phyloP scores from a whole-genome alignment of 2,797 vertebrate species.

The Lepidocolaptes lacrymiger region DNA sequence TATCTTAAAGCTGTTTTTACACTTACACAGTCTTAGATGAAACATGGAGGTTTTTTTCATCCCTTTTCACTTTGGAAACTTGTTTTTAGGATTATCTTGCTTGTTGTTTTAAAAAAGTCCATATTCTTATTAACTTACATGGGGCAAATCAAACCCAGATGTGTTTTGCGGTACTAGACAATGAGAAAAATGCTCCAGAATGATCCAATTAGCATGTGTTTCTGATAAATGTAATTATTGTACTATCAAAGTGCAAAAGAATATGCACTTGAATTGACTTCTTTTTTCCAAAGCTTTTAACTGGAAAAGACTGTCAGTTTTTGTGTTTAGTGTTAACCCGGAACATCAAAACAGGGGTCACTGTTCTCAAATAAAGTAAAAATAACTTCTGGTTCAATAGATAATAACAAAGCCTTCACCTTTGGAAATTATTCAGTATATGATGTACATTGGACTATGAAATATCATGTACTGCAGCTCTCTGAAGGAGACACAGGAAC shows the following conservation, averaged over 20 bases:
- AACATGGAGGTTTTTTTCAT: not conserved
- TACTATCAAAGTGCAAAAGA: slow-evolving; percentile 66
- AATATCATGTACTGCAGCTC: not conserved
- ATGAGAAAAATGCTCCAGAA: slow-evolving; percentile 68
- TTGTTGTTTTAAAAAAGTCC: slow-evolving; percentile 62
- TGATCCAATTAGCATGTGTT: slow-evolving; percentile 73
- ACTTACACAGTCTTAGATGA: not conserved
- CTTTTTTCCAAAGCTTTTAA: slow-evolving; percentile 47
- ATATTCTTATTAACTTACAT: slow-evolving; percentile 70
- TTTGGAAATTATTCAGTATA: not conserved
- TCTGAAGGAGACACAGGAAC: not conserved
- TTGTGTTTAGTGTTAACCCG: slow-evolving; percentile 2
- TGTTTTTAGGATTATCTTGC: slow-evolving; percentile 64
- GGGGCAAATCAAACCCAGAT: slow-evolving; percentile 76
- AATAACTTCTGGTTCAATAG: not conserved
- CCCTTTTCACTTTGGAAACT: slow-evolving; percentile 58
- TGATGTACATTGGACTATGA: not conserved
- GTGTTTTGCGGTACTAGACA: slow-evolving; percentile 59
- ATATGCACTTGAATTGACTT: slow-evolving; percentile 24
- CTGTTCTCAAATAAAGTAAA: not conserved
- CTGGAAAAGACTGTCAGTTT: slow-evolving; percentile 15
- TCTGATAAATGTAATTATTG: slow-evolving; percentile 71
- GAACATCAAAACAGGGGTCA: slow-evolving; percentile 1
- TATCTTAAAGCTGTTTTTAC: not conserved
- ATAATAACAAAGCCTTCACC: not conserved